Evolutionary conservation across 2,888 invertebrate species (phyloP), one percentile per base, ranked within the genome.

Genomic region (Eupithecia subfuscata): DNA sequence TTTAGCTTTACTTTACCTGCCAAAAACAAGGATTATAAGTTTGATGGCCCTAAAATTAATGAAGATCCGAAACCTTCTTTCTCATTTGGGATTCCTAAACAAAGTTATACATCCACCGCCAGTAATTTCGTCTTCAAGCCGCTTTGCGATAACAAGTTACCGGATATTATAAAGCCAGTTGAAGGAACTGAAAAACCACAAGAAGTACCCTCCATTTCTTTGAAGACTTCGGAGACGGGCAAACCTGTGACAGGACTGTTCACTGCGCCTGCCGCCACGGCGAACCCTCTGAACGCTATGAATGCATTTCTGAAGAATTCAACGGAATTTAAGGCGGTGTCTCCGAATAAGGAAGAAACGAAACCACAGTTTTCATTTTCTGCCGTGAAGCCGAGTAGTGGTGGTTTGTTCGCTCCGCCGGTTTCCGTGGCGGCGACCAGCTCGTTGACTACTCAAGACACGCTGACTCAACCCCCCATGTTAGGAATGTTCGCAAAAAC

Each of bases 61-160:
- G 85, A 84, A 63, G 75, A 79, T 56, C 82, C 87, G 9, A 90
- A 88, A 83, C 73, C 82, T 16, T 84, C 82, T 65, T 92, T 91
- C 75, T 81, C 83, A 37, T 92, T 93, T 82, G 91, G 91, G 25
- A 84, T 92, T 69, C 88, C 90, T n/a, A 87, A 87, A 75, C 74
- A 80, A 68, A 80, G 79, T 22, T 60, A 68, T 75, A 25, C 63
- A 22, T 43, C 64, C 9, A 37, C 52, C 1, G 12, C 71, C 12
- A 69, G 40, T 22, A n/a, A 60, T 11, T 52, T 70, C n/a, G n/a
- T 52, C 34, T 25, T 25, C 22, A 56, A 71, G 40, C 37, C 68
- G 1, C 65, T 76, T 18, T 64, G 75, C 7, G 48, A 79, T 69
- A 75, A 79, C 8, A 81, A 80, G 71, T 6, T 76, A 30, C 45